phyloP scores from a whole-genome alignment of 2,888 invertebrate species.

The Macaria liturata region DNA sequence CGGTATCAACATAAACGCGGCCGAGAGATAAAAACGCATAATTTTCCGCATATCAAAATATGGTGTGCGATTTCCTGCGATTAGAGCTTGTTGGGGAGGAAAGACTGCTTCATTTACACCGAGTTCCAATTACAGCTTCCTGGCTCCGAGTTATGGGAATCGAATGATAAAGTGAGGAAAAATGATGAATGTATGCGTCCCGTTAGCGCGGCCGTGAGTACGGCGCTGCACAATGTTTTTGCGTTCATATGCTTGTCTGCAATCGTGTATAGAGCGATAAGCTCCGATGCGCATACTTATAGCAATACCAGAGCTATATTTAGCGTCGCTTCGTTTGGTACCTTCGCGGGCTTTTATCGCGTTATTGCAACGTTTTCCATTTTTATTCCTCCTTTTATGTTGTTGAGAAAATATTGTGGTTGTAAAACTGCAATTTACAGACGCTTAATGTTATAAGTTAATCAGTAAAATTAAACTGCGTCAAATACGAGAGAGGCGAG shows the following conservation, averaged over 20 bases:
- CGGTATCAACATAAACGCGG: too few species aligned
- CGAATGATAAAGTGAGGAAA: constrained; percentile 49
- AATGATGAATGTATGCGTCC: constrained; percentile 51
- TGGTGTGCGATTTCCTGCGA: constrained; percentile 8
- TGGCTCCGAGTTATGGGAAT: constrained; percentile 36
- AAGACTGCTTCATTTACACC: constrained; percentile 11
- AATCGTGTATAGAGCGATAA: constrained; percentile 71
- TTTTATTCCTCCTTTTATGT: constrained; percentile 4
- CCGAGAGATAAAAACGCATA: constrained; percentile 1
- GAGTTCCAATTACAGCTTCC: constrained; percentile 21
- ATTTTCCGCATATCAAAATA: constrained; percentile 11
- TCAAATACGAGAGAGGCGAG: background rate
- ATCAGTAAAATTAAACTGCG: background rate
- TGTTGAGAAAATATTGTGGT: too few species aligned
- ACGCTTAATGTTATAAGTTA: too few species aligned
- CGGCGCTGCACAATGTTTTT: constrained; percentile 59
- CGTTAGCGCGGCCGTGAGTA: constrained; percentile 56
- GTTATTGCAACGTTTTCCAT: constrained; percentile 40
- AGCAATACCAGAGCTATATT: constrained; percentile 69
- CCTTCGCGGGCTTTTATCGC: constrained; percentile 49
- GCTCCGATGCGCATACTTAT: constrained; percentile 63
- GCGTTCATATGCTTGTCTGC: constrained; percentile 62
- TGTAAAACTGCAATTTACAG: too few species aligned
- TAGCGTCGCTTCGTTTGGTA: constrained; percentile 65
- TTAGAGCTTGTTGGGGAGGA: constrained; percentile 12